Conservation (phyloP, 2,888 invertebrate genomes). For the Dynastes grantii region DNA sequence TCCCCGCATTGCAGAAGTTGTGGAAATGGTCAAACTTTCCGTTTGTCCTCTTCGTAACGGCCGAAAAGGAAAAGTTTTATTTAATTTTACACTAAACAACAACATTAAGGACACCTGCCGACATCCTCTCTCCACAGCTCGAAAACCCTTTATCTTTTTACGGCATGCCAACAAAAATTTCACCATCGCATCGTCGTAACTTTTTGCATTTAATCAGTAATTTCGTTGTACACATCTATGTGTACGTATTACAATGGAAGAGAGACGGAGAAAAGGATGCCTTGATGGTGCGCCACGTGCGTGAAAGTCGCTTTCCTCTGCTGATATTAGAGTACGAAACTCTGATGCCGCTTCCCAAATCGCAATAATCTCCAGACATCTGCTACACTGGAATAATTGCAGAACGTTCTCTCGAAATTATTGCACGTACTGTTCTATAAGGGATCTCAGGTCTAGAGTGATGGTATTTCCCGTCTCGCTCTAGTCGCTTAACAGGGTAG, state of each 20-base stretch:
- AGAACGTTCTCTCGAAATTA: constrained; percentile 33
- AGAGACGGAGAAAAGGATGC: constrained; percentile 9
- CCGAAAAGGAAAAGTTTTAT: constrained; percentile 35
- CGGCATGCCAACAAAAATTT: constrained; percentile 17
- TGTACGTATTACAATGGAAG: background rate
- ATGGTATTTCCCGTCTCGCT: background rate
- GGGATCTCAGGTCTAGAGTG: constrained; percentile 22
- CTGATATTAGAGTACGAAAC: background rate
- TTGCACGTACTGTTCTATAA: constrained; percentile 18
- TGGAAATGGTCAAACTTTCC: constrained; percentile 25
- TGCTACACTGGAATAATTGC: constrained; percentile 49
- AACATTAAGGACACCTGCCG: constrained; percentile 45
- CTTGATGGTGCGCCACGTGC: constrained; percentile 40
- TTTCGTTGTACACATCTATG: constrained; percentile 11
- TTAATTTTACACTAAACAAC: constrained; percentile 43
- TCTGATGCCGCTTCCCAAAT: constrained; percentile 15
- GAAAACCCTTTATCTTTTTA: constrained; percentile 35
- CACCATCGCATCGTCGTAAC: constrained; percentile 8
- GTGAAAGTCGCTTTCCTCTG: constrained; percentile 24
- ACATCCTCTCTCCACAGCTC: background rate
- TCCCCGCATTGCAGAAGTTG: constrained; percentile 24
- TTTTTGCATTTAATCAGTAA: constrained; percentile 43
- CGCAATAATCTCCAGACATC: constrained; percentile 52
- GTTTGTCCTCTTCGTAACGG: background rate
- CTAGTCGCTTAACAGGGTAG: constrained; percentile 31